A percentile compares a stretch with the other conserved stretches of the same genome.
These are phyloP conservation scores for Cichlasoma orientale DNA, from an alignment of 2,797 vertebrate genomes.

Conservation along the genomic window DNA sequence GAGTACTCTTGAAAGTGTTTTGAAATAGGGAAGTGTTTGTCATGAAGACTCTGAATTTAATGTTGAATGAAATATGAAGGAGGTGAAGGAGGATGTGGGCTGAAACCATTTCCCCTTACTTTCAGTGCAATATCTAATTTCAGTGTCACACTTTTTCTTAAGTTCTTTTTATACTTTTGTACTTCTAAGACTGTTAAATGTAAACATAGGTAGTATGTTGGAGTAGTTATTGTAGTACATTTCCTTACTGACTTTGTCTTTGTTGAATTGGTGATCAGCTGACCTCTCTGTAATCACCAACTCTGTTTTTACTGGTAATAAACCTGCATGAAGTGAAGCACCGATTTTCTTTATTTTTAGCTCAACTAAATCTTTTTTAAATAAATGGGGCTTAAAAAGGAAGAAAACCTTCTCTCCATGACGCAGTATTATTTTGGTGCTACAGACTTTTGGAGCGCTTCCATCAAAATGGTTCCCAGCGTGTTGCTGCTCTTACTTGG, in stretches of 20 bases:
- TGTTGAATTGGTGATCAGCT: constrained; percentile 39
- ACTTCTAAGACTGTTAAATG: constrained; percentile 58
- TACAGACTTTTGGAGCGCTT: constrained; percentile 1
- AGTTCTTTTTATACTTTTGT: constrained; percentile 83
- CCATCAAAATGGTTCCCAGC: constrained; percentile 6
- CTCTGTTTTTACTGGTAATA: constrained; percentile 65
- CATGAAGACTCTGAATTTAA: constrained; percentile 43
- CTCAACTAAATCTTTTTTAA: neutral
- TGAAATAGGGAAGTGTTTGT: constrained; percentile 26
- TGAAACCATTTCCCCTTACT: constrained; percentile 35
- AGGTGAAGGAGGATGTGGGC: constrained; percentile 25
- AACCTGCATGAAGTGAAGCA: constrained; percentile 65
- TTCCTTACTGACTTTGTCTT: constrained; percentile 4
- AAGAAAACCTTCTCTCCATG: neutral
- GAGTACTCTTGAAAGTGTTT: constrained; percentile 16
- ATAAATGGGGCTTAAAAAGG: neutral
- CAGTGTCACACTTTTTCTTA: constrained; percentile 62
- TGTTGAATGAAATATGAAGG: constrained; percentile 19
- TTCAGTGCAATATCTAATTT: constrained; percentile 73
- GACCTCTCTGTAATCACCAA: constrained; percentile 31
- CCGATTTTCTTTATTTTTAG: constrained; percentile 22
- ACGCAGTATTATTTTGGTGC: neutral
- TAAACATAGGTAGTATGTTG: constrained; percentile 12
- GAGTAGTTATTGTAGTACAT: neutral
- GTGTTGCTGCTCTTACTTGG: constrained; percentile 60